Conservation (phyloP, 2,113 vertebrate genomes). For the Lepidothrix coronata region DNA sequence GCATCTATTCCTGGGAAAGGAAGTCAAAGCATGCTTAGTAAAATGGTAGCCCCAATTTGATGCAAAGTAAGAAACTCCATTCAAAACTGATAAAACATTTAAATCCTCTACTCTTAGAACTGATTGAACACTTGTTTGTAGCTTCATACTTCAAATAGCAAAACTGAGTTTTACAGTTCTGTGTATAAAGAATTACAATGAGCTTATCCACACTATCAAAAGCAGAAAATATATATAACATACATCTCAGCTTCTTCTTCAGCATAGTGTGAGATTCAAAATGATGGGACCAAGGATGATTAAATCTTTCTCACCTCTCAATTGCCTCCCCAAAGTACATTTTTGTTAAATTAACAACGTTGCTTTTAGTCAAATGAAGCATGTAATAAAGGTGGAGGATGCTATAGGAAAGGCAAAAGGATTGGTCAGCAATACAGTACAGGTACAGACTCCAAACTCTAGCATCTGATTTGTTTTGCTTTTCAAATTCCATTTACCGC, state of each 20-base stretch:
- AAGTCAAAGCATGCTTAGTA: neutral
- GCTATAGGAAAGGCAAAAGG: neutral
- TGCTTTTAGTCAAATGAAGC: neutral
- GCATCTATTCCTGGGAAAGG: neutral
- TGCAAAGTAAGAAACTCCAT: neutral
- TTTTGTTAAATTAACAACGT: slow-evolving; percentile 45
- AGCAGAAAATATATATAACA: neutral
- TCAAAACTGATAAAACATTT: slow-evolving; percentile 10
- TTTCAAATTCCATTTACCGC: neutral
- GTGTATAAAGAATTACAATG: slow-evolving; percentile 31
- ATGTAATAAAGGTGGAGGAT: neutral
- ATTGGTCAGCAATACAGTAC: neutral
- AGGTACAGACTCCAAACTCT: neutral
- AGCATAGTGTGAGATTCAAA: slow-evolving; percentile 33
- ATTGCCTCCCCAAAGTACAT: neutral
- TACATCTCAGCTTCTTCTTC: slow-evolving; percentile 3
- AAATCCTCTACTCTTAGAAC: slow-evolving; percentile 32
- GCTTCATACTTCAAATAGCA: neutral
- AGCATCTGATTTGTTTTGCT: neutral
- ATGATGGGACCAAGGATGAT: slow-evolving; percentile 31
- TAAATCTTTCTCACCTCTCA: neutral
- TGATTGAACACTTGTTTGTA: neutral
- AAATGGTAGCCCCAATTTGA: neutral
- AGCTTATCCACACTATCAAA: slow-evolving; percentile 4
- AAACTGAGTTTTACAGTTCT: slow-evolving; percentile 6